Evolutionary conservation across 2,113 vertebrate species (phyloP).

Genomic region (Erythrocercus mccallii): DNA sequence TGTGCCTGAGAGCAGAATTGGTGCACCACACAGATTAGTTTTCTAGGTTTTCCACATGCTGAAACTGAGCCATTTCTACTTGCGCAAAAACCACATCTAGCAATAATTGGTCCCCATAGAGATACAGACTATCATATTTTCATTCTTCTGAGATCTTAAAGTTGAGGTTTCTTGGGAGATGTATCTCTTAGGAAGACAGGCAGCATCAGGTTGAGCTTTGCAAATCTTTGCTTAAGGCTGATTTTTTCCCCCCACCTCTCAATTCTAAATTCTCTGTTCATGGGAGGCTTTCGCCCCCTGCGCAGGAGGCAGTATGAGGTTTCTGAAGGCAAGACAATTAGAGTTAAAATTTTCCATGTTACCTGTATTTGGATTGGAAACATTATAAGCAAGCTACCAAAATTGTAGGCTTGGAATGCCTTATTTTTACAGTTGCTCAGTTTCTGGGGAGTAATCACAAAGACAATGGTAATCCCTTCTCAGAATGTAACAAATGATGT

Average conservation of each 20-base stretch:
- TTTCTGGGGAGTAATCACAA: background rate
- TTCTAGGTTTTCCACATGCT: background rate
- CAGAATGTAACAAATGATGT: background rate
- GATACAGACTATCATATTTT: constrained; percentile 9
- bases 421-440: background rate
- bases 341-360: background rate
- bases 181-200: constrained; percentile 3
- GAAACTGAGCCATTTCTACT: constrained; percentile 15
- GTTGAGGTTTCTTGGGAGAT: constrained; percentile 4
- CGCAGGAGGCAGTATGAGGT: background rate
- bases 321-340: background rate
- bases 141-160: constrained; percentile 21
- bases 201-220: constrained; percentile 4
- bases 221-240: constrained; percentile 5
- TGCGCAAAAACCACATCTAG: background rate
- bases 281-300: background rate
- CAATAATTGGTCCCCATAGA: constrained; percentile 45
- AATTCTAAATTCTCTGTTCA: background rate
- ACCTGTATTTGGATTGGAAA: background rate
- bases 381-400: background rate
- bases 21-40: background rate
- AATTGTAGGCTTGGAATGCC: background rate
- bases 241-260: background rate
- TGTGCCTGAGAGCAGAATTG: background rate
- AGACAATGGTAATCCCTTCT: background rate